Evolutionary conservation across 1,140 invertebrate genomes (phyloP).

Genomic region (Copidosoma floridanum): DNA sequence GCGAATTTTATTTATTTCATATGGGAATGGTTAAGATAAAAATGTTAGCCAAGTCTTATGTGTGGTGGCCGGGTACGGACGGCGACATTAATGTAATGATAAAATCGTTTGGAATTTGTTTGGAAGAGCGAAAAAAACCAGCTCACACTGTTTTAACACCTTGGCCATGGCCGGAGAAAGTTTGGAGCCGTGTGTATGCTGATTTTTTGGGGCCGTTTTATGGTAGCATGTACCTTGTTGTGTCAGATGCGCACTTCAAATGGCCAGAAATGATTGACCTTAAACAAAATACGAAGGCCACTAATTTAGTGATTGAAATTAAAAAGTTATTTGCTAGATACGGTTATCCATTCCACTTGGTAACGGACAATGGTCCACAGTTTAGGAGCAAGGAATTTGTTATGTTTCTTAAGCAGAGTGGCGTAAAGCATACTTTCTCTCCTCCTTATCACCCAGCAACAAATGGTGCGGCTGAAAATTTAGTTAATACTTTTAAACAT

Average conservation of each 20-base stretch:
- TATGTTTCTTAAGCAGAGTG: not conserved
- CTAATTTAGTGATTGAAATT: constrained; percentile 2
- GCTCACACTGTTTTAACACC: constrained; percentile 3
- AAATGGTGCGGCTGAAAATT: too few species aligned
- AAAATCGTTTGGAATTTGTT: not conserved
- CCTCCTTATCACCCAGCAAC: not conserved
- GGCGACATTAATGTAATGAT: constrained; percentile 43
- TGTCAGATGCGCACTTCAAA: constrained; percentile 20
- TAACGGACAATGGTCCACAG: constrained; percentile 13
- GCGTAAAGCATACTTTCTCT: constrained; percentile 4
- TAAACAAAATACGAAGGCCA: constrained; percentile 10
- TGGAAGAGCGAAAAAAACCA: constrained; percentile 26
- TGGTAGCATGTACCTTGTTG: constrained; percentile 20
- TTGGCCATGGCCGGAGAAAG: not conserved
- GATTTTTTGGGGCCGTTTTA: constrained; percentile 19
- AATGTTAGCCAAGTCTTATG: constrained; percentile 40
- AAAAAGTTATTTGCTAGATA: constrained; percentile 9
- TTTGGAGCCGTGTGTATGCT: not conserved
- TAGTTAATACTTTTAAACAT: too few species aligned
- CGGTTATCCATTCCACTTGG: constrained; percentile 11
- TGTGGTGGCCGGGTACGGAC: not conserved
- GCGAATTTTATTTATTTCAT: constrained; percentile 25
- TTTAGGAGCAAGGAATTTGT: constrained; percentile 1
- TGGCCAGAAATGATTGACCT: constrained; percentile 19
- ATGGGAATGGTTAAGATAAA: constrained; percentile 25